Base-by-base conservation (phyloP, 2,797 vertebrate genomes). In the Catostomus latipinnis region DNA sequence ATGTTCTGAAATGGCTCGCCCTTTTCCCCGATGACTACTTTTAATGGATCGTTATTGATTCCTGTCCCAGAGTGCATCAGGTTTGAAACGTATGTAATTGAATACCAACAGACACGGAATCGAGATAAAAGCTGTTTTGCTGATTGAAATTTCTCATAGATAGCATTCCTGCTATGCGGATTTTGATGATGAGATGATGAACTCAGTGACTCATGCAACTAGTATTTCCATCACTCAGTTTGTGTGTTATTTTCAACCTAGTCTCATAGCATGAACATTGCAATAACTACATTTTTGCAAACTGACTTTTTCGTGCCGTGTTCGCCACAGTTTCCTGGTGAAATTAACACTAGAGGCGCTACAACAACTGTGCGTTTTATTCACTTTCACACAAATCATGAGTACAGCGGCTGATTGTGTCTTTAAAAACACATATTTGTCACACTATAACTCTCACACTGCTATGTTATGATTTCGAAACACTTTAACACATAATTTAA, bases 61-160 rank as follows among this genome's bases (percentile, higher is more conserved):
- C 34, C 67, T 78, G 49, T 78, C 58, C 68, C 49, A 63, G 49
- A 22, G 58, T 67, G 0, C 46, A 77, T 77, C 56, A 1, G 56
- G 58, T 57, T 61, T 71, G 49, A 71, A 78, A 71, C 3, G 34
- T 46, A 52, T 7, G 34, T 70, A 71, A 62, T 71, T 78, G 76
- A 67, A 70, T 46, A 78, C 57, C 76, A 78, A 45, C 76, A 78
- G 66, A 78, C 22, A 34, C 34, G 5, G 46, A 7, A 78, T 71
- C n/a, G 0, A 50, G 57, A 48, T 46, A 78, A 54, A 62, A 54
- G 22, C 57, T 16, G 13, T 70, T 70, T 10, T 22, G 0, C 10
- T 67, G 71, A 83, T 81, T 81, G 78, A 63, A 45, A 71, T 78
- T 78, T 70, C 22, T 50, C 67, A 52, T 62, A 45, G 67, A 78